A percentile compares a stretch with the other conserved stretches of the same genome.
phyloP scores from a whole-genome alignment of 1,140 invertebrate species.

The Heliconius congener region DNA sequence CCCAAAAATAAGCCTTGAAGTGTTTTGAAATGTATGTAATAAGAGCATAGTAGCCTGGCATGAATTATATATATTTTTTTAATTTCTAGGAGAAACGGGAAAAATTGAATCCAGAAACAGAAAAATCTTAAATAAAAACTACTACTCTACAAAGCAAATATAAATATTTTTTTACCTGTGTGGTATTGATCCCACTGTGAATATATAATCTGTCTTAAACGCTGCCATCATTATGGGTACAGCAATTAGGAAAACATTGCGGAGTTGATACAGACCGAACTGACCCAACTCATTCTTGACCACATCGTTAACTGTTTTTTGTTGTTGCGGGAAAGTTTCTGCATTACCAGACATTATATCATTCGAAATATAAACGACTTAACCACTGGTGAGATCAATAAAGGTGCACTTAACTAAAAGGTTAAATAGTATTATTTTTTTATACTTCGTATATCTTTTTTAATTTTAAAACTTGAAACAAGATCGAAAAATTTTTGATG shows the following conservation, averaged over 20 bases:
- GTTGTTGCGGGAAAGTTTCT: not conserved
- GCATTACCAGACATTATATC: not conserved
- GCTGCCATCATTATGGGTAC: slow-evolving; percentile 16
- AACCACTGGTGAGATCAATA: not conserved
- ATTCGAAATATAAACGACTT: not conserved
- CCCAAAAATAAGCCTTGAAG: too few species aligned
- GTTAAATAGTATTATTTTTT: not conserved
- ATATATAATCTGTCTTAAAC: slow-evolving; percentile 23
- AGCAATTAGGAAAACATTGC: not conserved
- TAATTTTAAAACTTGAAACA: not conserved
- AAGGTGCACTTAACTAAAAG: not conserved
- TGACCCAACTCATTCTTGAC: slow-evolving; percentile 5
- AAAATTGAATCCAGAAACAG: too few species aligned
- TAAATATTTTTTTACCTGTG: slow-evolving; percentile 13
- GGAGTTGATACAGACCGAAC: slow-evolving; percentile 12
- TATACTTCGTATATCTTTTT: not conserved
- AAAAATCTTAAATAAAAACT: too few species aligned
- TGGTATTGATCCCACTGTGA: slow-evolving; percentile 24
- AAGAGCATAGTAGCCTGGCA: too few species aligned
- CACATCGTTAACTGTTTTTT: not conserved
- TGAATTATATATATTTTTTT: too few species aligned
- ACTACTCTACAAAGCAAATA: not conserved
- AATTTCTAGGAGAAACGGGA: too few species aligned
- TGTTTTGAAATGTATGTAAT: too few species aligned
- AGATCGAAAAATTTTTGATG: not conserved